phyloP scores from a whole-genome alignment of 2,888 invertebrate genomes.

The Tetramorium bicarinatum region DNA sequence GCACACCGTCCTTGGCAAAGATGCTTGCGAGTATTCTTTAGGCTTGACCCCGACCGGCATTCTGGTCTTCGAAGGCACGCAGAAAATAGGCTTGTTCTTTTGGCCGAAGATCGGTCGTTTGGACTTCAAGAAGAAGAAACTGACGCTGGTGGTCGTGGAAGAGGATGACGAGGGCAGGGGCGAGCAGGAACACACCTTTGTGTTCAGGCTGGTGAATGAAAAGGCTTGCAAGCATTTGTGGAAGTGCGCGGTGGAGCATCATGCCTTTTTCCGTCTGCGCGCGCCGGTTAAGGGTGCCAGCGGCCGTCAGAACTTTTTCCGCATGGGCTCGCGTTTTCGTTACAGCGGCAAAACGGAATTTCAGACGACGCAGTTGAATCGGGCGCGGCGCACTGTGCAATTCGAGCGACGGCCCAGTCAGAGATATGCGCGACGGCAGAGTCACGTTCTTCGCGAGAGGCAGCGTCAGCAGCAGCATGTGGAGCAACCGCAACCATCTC shows the following conservation, averaged over 20 bases:
- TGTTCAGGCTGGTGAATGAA: slow-evolving; percentile 97
- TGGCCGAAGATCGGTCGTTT: slow-evolving; percentile 99
- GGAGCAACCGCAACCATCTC: slow-evolving; percentile 75
- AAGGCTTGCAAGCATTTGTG: slow-evolving; percentile 99
- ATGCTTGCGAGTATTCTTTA: slow-evolving; percentile 97
- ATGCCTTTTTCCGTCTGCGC: slow-evolving; percentile 98
- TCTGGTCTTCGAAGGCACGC: slow-evolving; percentile 97
- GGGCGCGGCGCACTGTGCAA: slow-evolving; percentile 96
- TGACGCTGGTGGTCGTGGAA: slow-evolving; percentile 98
- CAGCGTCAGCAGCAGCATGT: slow-evolving; percentile 88
- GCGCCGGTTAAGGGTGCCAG: slow-evolving; percentile 96
- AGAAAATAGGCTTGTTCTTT: slow-evolving; percentile 99
- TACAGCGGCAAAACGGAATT: slow-evolving; percentile 99
- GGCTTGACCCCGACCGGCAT: slow-evolving; percentile 99
- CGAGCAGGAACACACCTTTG: slow-evolving; percentile 99
- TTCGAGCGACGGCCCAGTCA: slow-evolving; percentile 99
- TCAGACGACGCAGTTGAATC: slow-evolving; percentile 96
- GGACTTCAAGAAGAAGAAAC: slow-evolving; percentile 99
- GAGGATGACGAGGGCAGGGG: slow-evolving; percentile 97
- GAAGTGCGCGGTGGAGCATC: slow-evolving; percentile 99
- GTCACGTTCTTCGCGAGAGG: slow-evolving; percentile 94
- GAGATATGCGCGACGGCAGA: slow-evolving; percentile 96
- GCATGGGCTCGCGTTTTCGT: slow-evolving; percentile 99
- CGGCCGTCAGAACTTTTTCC: slow-evolving; percentile 97
- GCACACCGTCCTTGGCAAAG: slow-evolving; percentile 98